A percentile compares a stretch with the other conserved stretches of the same genome.
Conservation (phyloP, 2,888 invertebrate species). For the Saturnia japonica region DNA sequence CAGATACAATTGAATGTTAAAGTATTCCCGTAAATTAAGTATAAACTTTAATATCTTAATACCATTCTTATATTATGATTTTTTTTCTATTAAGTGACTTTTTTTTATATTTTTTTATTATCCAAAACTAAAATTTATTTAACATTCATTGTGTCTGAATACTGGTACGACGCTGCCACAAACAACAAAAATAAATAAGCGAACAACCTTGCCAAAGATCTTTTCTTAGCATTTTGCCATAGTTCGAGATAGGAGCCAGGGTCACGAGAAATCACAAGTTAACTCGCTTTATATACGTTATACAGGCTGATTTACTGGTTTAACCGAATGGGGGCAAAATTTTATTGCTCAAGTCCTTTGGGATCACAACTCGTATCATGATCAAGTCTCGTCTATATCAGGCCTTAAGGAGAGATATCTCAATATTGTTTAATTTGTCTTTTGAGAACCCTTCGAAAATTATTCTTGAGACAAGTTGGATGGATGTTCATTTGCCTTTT, state of each 20-base stretch:
- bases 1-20: no score
- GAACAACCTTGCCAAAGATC: slow-evolving; percentile 53
- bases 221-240: slow-evolving; percentile 74
- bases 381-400: slow-evolving; percentile 42
- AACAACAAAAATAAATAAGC: slow-evolving; percentile 68
- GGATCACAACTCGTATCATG: slow-evolving; percentile 44
- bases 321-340: slow-evolving; percentile 62
- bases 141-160: slow-evolving; percentile 47
- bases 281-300: slow-evolving; percentile 69
- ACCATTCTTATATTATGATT: slow-evolving; percentile 57
- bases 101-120: no score
- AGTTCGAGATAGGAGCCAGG: slow-evolving; percentile 61
- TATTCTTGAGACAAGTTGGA: slow-evolving; percentile 21
- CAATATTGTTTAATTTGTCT: slow-evolving; percentile 45
- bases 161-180: slow-evolving; percentile 43
- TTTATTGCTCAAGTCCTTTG: slow-evolving; percentile 55
- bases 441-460: slow-evolving; percentile 25
- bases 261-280: slow-evolving; percentile 74
- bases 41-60: slow-evolving; percentile 25
- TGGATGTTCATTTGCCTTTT: not conserved
- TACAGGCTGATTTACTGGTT: slow-evolving; percentile 69
- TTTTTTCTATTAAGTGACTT: no score
- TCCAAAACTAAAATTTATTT: no score
- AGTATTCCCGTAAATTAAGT: no score
- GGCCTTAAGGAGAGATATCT: slow-evolving; percentile 45